Percentiles rank a stretch among this genome's conserved stretches.
These are phyloP conservation scores for Neodiprion virginianus DNA, from an alignment of 1,140 invertebrate species.

Conservation along the genomic window DNA sequence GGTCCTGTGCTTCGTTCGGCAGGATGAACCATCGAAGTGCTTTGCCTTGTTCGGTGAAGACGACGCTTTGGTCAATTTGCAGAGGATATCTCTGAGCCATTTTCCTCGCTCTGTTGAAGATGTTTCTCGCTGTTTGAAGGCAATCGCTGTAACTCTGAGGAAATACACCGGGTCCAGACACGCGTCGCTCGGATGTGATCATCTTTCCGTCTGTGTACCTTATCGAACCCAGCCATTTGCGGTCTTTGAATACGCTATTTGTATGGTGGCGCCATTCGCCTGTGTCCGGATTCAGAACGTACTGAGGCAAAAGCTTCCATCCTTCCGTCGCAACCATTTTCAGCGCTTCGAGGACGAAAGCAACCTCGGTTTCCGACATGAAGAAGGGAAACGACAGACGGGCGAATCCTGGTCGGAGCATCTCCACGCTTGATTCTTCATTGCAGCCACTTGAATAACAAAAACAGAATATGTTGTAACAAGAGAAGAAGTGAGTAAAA, in stretches of 20 bases:
- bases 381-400: constrained; percentile 88
- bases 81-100: constrained; percentile 75
- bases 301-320: constrained; percentile 90
- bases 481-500: background rate
- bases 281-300: constrained; percentile 84
- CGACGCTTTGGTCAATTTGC: constrained; percentile 72
- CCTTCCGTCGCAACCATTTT: constrained; percentile 88
- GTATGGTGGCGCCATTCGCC: constrained; percentile 90
- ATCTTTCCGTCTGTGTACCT: constrained; percentile 80
- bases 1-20: constrained; percentile 77
- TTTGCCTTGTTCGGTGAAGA: constrained; percentile 69
- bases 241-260: constrained; percentile 78
- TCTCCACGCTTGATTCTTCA: constrained; percentile 67
- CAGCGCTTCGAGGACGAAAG: constrained; percentile 84
- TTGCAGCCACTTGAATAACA: constrained; percentile 32
- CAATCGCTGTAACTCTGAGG: constrained; percentile 78
- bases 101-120: constrained; percentile 81
- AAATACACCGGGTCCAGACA: constrained; percentile 73
- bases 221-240: constrained; percentile 83
- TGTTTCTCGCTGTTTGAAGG: constrained; percentile 77
- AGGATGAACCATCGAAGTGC: constrained; percentile 86
- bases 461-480: constrained; percentile 21
- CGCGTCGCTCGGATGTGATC: constrained; percentile 71
- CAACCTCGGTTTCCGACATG: constrained; percentile 78
- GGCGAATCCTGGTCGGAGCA: constrained; percentile 86